These are phyloP conservation scores for Bombus polaris DNA, from an alignment of 1,140 invertebrate genomes.

Conservation along the genomic window DNA sequence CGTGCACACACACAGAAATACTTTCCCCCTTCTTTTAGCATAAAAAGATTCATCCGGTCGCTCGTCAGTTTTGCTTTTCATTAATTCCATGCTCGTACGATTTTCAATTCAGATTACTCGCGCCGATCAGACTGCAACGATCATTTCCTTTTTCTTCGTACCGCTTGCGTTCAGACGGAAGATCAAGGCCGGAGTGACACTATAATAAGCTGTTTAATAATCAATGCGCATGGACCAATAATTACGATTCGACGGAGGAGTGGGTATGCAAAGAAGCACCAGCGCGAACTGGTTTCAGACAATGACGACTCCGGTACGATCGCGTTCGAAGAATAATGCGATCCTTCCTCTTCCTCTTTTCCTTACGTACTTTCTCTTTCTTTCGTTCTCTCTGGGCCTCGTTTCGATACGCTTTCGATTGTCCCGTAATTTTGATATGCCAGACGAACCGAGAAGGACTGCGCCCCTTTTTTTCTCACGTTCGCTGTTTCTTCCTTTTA, in stretches of 20 bases:
- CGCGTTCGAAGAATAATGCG: slow-evolving; percentile 67
- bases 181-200: slow-evolving; percentile 54
- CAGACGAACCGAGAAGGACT: slow-evolving; percentile 61
- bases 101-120: slow-evolving; percentile 45
- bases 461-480: slow-evolving; percentile 72
- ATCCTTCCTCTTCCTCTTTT: slow-evolving; percentile 34
- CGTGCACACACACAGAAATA: not conserved
- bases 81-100: slow-evolving; percentile 41
- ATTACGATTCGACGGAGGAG: slow-evolving; percentile 79
- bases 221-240: slow-evolving; percentile 80
- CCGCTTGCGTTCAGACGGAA: slow-evolving; percentile 28
- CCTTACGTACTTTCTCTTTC: not conserved
- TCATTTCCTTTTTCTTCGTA: slow-evolving; percentile 11
- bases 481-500: slow-evolving; percentile 61
- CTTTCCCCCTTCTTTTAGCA: not conserved
- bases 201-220: slow-evolving; percentile 81
- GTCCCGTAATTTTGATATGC: slow-evolving; percentile 82
- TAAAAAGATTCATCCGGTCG: not conserved
- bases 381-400: slow-evolving; percentile 26
- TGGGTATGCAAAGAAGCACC: slow-evolving; percentile 78
- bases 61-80: slow-evolving; percentile 10
- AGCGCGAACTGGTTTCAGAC: slow-evolving; percentile 82
- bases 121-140: slow-evolving; percentile 16
- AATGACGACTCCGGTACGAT: slow-evolving; percentile 73
- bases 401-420: slow-evolving; percentile 80